Base-by-base conservation (phyloP, 2,113 vertebrate species). In the Polyodon spathula region DNA sequence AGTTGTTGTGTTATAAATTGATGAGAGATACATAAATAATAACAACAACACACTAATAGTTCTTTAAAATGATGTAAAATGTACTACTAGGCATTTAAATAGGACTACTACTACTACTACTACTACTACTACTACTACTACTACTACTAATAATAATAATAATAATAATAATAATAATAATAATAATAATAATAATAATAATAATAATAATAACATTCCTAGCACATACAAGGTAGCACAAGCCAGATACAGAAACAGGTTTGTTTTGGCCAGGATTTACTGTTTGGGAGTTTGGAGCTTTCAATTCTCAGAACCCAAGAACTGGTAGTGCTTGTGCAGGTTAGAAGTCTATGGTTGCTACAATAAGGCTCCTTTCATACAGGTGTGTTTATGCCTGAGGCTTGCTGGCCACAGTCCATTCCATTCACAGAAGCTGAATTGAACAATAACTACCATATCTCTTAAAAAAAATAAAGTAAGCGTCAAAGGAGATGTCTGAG, bases 361-460 rank as follows among this genome's bases (percentile, higher is more conserved):
- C 92, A 92, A 92, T 91, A 90, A 89, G 88, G 77, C 80, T 87
- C 84, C 90, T 91, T 93, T 93, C 89, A 93, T 89, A 92, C 95
- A 98, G 95, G 95, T 98, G 94, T 97, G 92, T 98, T 97, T 92
- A 96, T 85, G 94, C 95, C 92, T 78, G 90, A 86, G 94, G 94
- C 94, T 79, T 89, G 83, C 87, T 97, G 95, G 92, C 92, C 88
- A 88, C 82, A 88, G 88, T 90, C 91, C 93, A 93, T 93, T 93
- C 90, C 89, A 92, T 92, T 95, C 93, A 94, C 86, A 90, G 85
- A 83, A 87, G 86, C 89, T 95, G 93, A 94, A 95, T 91, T 95
- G 91, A 95, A 97, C 93, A 97, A 95, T 96, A 93, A 95, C 91
- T 93, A 94, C 90, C 74, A 76, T 90, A 91, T 92, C 92, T 85